phyloP scores from a whole-genome alignment of 2,888 invertebrate genomes.

The Himalopsyche kuldschensis region DNA sequence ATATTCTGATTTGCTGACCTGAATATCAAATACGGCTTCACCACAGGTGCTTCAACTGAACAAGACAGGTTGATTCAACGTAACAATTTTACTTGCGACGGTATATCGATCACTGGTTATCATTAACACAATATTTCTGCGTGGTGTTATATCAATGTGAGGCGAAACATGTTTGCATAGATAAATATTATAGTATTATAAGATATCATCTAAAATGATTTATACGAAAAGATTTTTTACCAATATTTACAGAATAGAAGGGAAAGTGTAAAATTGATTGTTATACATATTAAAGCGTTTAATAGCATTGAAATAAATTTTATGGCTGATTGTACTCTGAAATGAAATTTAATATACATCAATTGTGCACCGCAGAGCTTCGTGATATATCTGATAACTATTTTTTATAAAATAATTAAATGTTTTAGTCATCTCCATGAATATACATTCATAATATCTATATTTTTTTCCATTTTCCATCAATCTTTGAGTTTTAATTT shows the following conservation, averaged over 20 bases:
- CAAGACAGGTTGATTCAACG: background rate
- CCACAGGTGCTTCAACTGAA: background rate
- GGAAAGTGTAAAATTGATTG: background rate
- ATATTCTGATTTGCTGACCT: background rate
- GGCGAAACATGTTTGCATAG: background rate
- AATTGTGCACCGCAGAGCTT: too few species aligned
- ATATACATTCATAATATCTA: too few species aligned
- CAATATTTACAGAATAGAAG: background rate
- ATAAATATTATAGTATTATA: background rate
- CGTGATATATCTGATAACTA: too few species aligned
- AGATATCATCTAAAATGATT: background rate
- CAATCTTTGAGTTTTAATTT: too few species aligned
- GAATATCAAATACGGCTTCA: background rate
- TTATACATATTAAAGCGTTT: background rate
- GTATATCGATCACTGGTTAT: background rate
- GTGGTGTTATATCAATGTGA: background rate
- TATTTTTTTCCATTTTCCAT: too few species aligned
- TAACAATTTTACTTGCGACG: background rate
- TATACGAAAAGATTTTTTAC: background rate
- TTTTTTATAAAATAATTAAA: too few species aligned
- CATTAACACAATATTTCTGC: background rate
- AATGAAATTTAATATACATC: too few species aligned
- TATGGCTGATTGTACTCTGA: background rate
- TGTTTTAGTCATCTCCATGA: too few species aligned
- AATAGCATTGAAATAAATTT: background rate